A percentile compares a stretch with the other conserved stretches of the same genome.
phyloP scores from a whole-genome alignment of 1,140 invertebrate species.

The Anagrus nilaparvatae region DNA sequence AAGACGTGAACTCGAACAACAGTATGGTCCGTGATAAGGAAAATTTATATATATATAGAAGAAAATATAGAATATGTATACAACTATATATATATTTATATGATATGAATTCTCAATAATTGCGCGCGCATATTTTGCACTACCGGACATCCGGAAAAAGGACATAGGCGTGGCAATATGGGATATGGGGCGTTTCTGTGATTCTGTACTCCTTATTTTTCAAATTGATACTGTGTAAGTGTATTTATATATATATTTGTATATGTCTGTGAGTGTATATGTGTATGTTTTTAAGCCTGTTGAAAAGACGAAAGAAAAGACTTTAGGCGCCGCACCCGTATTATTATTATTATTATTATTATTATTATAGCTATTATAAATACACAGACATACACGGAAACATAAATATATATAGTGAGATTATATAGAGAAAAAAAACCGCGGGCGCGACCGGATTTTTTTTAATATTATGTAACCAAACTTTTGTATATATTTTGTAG shows the following conservation, averaged over 20 bases:
- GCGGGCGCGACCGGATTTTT: too few relatives aligned
- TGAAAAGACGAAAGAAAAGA: conserved; percentile 2
- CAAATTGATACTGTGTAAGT: too few relatives aligned
- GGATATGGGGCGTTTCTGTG: conserved; percentile 22
- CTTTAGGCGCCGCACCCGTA: conserved; percentile 1
- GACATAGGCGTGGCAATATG: conserved; percentile 30
- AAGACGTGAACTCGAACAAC: conserved; percentile 44
- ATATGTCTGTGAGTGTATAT: too few relatives aligned
- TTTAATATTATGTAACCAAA: too few relatives aligned
- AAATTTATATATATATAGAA: background rate
- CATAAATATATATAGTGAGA: background rate
- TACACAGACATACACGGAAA: too few relatives aligned
- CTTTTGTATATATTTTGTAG: conserved; percentile 15
- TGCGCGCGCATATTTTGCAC: conserved; percentile 14
- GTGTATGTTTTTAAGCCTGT: too few relatives aligned
- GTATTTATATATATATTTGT: too few relatives aligned
- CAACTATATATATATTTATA: too few relatives aligned
- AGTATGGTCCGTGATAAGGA: conserved; percentile 38
- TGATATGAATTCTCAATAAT: background rate
- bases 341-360: too few relatives aligned
- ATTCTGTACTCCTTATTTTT: background rate
- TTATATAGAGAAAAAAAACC: conserved; percentile 3
- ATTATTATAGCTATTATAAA: too few relatives aligned
- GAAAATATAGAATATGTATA: conserved; percentile 4
- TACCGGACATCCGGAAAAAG: too few relatives aligned